Evolutionary conservation across 2,888 invertebrate genomes (phyloP), one percentile per base, ranked within the genome.

Genomic region (Thyatira batis): DNA sequence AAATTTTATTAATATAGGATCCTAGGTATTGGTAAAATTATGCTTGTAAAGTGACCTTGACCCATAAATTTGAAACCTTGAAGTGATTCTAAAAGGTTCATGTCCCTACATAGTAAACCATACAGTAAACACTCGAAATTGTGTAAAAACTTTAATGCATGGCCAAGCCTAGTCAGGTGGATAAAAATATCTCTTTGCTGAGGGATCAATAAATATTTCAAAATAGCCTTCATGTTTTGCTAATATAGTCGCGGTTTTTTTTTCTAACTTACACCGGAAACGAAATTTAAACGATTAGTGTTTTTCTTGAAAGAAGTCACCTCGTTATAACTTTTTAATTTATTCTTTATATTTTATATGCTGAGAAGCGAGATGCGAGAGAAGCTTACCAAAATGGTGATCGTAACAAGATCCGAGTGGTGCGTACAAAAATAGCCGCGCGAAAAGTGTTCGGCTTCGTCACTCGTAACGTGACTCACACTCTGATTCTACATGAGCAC

Each of bases 401-500:
- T 74, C 76, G 90, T 89, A 90, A 90, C 78, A 78, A 84, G 88
- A 90, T 89, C 79, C 82, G 85, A 77, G 80, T 62, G 65, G 71
- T 67, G 71, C 61, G 65, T 62, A 73, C 80, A 57, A 67, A 84
- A 85, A 85, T 84, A 84, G 78, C 69, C 63, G 64, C 67, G 69
- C 68, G 76, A 72, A 73, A 71, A 66, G 69, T 68, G 70, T 67
- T 61, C 69, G 65, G 76, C 69, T 54, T 67, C 73, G 73, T 71
- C 71, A 72, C 67, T 67, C 57, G 53, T 28, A 20, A 20, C 51
- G 65, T 78, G 79, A 78, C 57, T 79, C 78, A 78, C 50, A 49
- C 20, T 0, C 25, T 17, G 48, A 45, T 20, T 20, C 45, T n/a
- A 23, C 13, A 23, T 20, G 45, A 25, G 13, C 25, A 46, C 25